Evolutionary conservation across 2,888 invertebrate genomes (phyloP).

Genomic region (Lasioglossum calceatum): DNA sequence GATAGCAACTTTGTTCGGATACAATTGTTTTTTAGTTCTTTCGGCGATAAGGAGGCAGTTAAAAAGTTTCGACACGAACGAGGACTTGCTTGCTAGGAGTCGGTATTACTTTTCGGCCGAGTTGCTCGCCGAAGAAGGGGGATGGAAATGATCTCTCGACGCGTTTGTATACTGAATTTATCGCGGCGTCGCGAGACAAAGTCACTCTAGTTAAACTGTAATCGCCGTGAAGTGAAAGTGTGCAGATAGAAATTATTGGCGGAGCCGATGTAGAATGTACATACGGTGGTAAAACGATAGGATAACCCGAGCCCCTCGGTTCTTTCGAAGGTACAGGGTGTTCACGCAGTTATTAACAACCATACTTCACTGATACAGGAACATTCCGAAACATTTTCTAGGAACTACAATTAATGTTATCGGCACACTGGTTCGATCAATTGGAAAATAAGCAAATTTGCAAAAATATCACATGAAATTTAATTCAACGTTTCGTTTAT

Average conservation of each 20-base stretch:
- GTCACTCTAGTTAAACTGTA: conserved; percentile 24
- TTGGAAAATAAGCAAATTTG: too few relatives aligned
- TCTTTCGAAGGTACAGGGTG: neutral
- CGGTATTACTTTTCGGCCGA: neutral
- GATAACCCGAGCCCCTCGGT: conserved; percentile 32
- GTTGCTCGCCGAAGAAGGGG: neutral
- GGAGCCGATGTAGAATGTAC: conserved; percentile 13
- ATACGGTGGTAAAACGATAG: conserved; percentile 34
- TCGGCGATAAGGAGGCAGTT: neutral
- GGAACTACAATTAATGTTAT: too few relatives aligned
- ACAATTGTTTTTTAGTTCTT: neutral
- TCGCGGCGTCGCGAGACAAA: conserved; percentile 28
- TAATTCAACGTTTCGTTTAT: too few relatives aligned
- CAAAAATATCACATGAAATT: too few relatives aligned
- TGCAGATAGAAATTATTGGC: conserved; percentile 42
- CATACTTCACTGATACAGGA: neutral
- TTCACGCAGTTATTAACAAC: neutral
- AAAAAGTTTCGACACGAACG: conserved; percentile 10
- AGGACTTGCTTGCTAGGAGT: neutral
- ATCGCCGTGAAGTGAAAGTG: conserved; percentile 52
- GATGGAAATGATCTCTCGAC: neutral
- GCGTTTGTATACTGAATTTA: conserved; percentile 21
- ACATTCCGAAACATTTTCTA: too few relatives aligned
- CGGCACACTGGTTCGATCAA: too few relatives aligned
- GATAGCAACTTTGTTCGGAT: neutral